Evolutionary conservation across 2,797 vertebrate genomes (phyloP).

Genomic region (Allobates femoralis): DNA sequence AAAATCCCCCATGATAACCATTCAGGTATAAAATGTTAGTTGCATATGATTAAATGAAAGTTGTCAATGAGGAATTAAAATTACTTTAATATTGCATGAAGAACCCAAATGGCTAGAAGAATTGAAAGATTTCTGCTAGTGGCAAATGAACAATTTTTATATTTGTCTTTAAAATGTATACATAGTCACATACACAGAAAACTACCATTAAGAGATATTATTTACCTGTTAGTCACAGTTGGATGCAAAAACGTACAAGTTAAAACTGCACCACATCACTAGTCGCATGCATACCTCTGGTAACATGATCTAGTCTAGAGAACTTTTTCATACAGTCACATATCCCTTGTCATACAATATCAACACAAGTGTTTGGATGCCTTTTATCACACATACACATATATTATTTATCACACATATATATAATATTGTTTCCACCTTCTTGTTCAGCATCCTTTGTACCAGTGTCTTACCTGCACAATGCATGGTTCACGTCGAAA

Average conservation of each 20-base stretch:
- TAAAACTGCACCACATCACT: not conserved
- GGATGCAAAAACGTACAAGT: not conserved
- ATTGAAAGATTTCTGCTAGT: not conserved
- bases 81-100: not conserved
- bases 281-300: not conserved
- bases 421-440: not conserved
- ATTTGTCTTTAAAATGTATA: not conserved
- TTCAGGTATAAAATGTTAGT: not conserved
- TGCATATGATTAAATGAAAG: not conserved
- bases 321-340: not conserved
- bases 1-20: not conserved
- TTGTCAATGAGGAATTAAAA: not conserved
- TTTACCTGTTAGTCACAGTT: not conserved
- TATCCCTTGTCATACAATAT: not conserved
- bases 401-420: not conserved
- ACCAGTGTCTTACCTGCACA: slow-evolving; percentile 38
- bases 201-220: not conserved
- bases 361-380: not conserved
- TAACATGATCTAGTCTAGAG: not conserved
- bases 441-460: not conserved
- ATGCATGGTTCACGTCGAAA: slow-evolving; percentile 18
- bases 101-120: not conserved
- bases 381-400: not conserved
- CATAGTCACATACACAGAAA: not conserved
- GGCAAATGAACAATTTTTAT: not conserved